phyloP scores from a whole-genome alignment of 2,113 vertebrate species.

The Nematolebias whitei region DNA sequence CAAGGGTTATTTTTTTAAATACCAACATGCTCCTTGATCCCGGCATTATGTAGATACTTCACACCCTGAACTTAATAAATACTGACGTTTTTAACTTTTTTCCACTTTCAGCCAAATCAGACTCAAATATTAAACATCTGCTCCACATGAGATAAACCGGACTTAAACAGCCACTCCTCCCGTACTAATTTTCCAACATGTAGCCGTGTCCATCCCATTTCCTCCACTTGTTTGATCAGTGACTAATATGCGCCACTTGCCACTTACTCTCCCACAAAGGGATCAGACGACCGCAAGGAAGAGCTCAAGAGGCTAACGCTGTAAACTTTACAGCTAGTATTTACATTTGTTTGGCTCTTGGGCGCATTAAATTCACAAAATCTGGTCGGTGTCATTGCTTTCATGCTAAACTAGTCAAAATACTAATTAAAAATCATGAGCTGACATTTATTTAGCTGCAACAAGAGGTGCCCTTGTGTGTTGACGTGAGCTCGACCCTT shows the following conservation, averaged over 20 bases:
- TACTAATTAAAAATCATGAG: slow-evolving; percentile 18
- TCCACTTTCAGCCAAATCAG: slow-evolving; percentile 1
- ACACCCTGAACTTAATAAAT: not conserved
- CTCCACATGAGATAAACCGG: slow-evolving; percentile 18
- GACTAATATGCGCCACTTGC: slow-evolving; percentile 33
- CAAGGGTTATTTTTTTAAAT: slow-evolving; percentile 14
- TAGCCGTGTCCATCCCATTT: slow-evolving; percentile 54
- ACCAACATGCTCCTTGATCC: slow-evolving; percentile 3
- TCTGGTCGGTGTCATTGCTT: slow-evolving; percentile 15
- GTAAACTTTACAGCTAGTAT: slow-evolving; percentile 12
- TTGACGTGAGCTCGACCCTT: slow-evolving; percentile 22
- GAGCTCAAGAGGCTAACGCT: slow-evolving; percentile 10
- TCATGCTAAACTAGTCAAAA: too few relatives aligned
- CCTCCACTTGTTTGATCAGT: slow-evolving; percentile 30
- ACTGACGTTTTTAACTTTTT: slow-evolving; percentile 6
- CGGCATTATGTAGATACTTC: not conserved
- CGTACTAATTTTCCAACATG: slow-evolving; percentile 61
- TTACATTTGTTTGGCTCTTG: slow-evolving; percentile 8
- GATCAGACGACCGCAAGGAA: slow-evolving; percentile 13
- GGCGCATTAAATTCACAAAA: slow-evolving; percentile 19
- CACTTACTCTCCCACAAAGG: slow-evolving; percentile 61
- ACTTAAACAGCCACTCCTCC: slow-evolving; percentile 22
- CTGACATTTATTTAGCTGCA: slow-evolving; percentile 39
- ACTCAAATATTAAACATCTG: slow-evolving; percentile 21
- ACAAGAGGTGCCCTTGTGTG: slow-evolving; percentile 42